These are phyloP conservation scores for Platycnemis pennipes DNA, from an alignment of 2,888 invertebrate genomes.

Conservation along the genomic window DNA sequence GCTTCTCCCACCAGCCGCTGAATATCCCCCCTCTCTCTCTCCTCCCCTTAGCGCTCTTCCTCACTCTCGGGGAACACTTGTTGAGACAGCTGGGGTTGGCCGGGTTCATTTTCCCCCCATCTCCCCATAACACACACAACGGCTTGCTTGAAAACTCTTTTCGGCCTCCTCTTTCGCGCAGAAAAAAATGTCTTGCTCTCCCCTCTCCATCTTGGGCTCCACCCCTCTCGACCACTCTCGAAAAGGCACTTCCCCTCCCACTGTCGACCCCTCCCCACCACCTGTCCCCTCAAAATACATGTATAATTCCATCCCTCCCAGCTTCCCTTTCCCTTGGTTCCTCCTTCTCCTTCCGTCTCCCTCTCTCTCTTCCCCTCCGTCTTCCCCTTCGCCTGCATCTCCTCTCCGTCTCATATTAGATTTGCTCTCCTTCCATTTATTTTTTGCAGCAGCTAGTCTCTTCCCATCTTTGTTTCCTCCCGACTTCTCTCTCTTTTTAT, in stretches of 20 bases:
- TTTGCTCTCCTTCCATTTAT: neutral
- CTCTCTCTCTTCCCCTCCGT: neutral
- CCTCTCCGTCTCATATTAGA: neutral
- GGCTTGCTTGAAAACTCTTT: conserved; percentile 18
- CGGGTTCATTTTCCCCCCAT: neutral
- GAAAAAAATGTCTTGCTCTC: neutral
- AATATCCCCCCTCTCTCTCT: neutral
- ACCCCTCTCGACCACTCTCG: neutral
- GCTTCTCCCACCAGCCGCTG: neutral
- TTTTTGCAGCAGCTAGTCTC: neutral
- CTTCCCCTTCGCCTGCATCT: neutral
- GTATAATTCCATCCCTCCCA: neutral
- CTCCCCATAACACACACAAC: neutral
- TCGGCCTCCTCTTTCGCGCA: conserved; percentile 41
- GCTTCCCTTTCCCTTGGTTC: neutral
- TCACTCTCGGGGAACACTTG: conserved; percentile 38
- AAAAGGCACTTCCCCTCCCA: neutral
- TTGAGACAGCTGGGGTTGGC: conserved; percentile 61
- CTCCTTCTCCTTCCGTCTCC: neutral
- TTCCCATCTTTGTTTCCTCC: neutral
- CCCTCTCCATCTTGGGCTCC: neutral
- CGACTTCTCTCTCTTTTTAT: neutral
- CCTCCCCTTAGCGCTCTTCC: neutral
- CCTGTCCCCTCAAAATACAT: neutral
- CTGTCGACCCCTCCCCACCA: neutral